Base-by-base conservation (phyloP, 2,113 vertebrate genomes). In the Paraplagusia blochii region DNA sequence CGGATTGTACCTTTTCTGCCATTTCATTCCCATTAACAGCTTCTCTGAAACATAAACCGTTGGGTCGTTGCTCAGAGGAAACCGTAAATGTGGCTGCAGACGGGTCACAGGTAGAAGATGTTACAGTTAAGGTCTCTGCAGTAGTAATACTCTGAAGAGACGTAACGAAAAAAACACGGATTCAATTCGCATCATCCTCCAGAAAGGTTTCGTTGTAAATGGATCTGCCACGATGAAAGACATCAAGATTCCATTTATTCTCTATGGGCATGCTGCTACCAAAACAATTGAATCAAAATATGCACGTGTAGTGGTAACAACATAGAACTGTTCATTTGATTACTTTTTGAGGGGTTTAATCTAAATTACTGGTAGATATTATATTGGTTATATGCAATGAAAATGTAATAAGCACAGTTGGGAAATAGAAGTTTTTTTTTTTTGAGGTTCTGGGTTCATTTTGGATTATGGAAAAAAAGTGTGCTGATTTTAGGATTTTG, bases 71-170 rank as follows among this genome's bases (percentile, higher is more conserved):
- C 69, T 60, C 2, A 44, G 42, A 44, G 62, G 36, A 29, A 39
- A 16, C 50, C 7, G 18, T 52, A 14, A 36, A 49, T 35, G 42
- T 49, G 42, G n/a, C 45, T 15, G 29, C 15, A 38, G 68, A 66
- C 59, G 19, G 53, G 53, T 44, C 44, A 50, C 60, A 63, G 58
- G 78, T 59, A 69, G 65, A 54, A 45, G 51, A 48, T 61, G 69
- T 71, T 49, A 56, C 44, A 56, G 22, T 55, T 9, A 14, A 58
- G n/a, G 3, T 11, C 47, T 67, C 14, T 35, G 51, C 49, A 36
- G 14, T 15, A 16, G 11, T 12, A 11, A 18, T 48, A 34, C 47
- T 44, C 16, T 63, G 40, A 58, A 39, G 14, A 61, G 44, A 40
- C 16, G 8, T 8, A 5, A 19, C 5, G 29, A 13, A 66, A 29